These are phyloP conservation scores for Neogale vison DNA, from an alignment of 2,113 vertebrate genomes.

Conservation along the genomic window DNA sequence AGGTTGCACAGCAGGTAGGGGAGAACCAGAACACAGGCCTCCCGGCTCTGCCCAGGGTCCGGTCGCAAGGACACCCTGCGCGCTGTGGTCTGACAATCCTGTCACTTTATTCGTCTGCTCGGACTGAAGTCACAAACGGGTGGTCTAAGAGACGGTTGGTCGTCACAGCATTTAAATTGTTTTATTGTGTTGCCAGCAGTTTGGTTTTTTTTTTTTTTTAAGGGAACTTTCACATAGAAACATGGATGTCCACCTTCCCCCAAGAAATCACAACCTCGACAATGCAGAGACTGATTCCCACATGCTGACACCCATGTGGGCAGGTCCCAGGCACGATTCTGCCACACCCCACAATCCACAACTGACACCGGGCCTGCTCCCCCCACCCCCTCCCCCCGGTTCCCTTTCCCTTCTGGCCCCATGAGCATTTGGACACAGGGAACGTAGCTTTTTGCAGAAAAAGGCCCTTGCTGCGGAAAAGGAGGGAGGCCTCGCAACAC, in stretches of 20 bases:
- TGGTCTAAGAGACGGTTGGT: no score
- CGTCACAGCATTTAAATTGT: neutral
- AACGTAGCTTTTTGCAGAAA: fast-evolving
- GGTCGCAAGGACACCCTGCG: no score
- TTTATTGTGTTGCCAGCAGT: neutral
- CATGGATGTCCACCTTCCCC: neutral
- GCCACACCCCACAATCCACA: neutral
- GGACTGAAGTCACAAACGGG: neutral
- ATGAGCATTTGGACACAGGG: neutral
- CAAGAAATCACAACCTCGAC: neutral
- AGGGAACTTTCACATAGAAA: neutral
- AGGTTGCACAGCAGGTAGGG: fast-evolving
- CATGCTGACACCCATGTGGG: fast-evolving
- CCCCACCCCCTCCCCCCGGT: fast-evolving
- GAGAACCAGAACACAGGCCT: neutral
- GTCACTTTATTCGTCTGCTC: neutral
- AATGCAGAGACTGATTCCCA: neutral
- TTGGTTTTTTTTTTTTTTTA: neutral
- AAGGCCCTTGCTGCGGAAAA: neutral
- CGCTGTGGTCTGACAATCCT: neutral
- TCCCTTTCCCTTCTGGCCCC: no score
- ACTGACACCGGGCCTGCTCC: neutral
- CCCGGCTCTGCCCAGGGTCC: fast-evolving
- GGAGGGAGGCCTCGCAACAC: neutral
- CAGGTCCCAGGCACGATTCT: neutral